phyloP scores from a whole-genome alignment of 2,797 vertebrate genomes.

The Acipenser ruthenus region DNA sequence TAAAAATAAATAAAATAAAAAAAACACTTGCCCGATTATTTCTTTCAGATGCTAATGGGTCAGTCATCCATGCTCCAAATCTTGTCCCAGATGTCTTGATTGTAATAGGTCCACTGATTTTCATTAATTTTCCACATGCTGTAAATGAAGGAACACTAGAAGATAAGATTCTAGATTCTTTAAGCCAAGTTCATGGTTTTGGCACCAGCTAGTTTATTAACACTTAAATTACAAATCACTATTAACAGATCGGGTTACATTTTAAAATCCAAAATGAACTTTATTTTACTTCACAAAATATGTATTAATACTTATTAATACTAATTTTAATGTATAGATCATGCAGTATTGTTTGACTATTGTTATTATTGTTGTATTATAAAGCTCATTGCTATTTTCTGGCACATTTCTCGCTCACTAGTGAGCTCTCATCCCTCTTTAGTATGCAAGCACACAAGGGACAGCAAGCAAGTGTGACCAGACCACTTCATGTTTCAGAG shows the following conservation, averaged over 20 bases:
- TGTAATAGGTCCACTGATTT: constrained; percentile 90
- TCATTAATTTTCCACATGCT: constrained; percentile 98
- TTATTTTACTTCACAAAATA: too few relatives aligned
- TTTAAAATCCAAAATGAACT: background rate
- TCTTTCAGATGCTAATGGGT: constrained; percentile 81
- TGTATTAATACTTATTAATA: too few relatives aligned
- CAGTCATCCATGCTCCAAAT: constrained; percentile 98
- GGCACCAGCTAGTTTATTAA: constrained; percentile 37
- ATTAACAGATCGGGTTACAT: constrained; percentile 8
- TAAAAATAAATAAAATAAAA: background rate
- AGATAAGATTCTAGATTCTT: constrained; percentile 56
- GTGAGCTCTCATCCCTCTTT: background rate
- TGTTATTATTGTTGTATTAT: too few relatives aligned
- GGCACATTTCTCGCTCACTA: background rate
- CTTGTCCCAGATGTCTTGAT: constrained; percentile 97
- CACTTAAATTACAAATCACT: constrained; percentile 7
- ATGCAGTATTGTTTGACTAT: too few relatives aligned
- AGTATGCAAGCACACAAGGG: constrained; percentile 6
- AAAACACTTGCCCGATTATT: constrained; percentile 80
- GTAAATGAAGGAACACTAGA: constrained; percentile 67
- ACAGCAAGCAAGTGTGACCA: constrained; percentile 3
- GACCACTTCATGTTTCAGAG: constrained; percentile 7
- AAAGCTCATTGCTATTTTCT: background rate
- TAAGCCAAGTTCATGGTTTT: constrained; percentile 57
- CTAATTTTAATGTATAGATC: too few relatives aligned